phyloP scores from a whole-genome alignment of 2,113 vertebrate genomes.

The Tiliqua scincoides region DNA sequence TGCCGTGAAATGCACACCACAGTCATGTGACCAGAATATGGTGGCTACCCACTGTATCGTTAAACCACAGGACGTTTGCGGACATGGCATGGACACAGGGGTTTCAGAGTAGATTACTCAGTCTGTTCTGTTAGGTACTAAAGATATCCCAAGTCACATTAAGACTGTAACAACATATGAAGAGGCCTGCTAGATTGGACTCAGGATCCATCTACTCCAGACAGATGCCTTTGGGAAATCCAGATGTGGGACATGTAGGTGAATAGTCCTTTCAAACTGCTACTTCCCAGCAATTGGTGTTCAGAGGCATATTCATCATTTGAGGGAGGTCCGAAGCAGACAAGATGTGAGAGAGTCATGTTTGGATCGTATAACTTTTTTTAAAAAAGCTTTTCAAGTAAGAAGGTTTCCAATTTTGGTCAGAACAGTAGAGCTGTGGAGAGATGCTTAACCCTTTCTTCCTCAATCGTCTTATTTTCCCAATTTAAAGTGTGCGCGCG shows the following conservation, averaged over 20 bases:
- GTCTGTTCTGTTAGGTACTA: neutral
- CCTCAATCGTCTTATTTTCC: too few species aligned
- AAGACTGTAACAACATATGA: too few species aligned
- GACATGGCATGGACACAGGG: neutral
- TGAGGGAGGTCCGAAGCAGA: neutral
- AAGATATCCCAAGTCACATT: neutral
- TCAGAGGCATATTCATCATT: neutral
- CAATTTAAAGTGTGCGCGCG: too few species aligned
- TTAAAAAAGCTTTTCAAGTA: neutral
- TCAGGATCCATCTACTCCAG: too few species aligned
- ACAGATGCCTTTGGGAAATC: too few species aligned
- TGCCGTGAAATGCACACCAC: neutral
- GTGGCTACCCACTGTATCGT: neutral
- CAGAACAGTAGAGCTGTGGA: neutral
- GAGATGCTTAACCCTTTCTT: too few species aligned
- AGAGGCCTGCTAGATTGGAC: too few species aligned
- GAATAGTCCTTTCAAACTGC: too few species aligned
- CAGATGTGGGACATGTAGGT: too few species aligned
- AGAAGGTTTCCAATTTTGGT: neutral
- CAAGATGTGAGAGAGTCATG: too few species aligned
- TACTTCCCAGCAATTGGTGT: neutral
- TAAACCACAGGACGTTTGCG: neutral
- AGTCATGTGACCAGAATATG: neutral
- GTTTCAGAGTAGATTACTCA: neutral
- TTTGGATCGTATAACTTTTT: too few species aligned